These are phyloP conservation scores for Sesamia inferens DNA, from an alignment of 2,888 invertebrate species.

Conservation along the genomic window DNA sequence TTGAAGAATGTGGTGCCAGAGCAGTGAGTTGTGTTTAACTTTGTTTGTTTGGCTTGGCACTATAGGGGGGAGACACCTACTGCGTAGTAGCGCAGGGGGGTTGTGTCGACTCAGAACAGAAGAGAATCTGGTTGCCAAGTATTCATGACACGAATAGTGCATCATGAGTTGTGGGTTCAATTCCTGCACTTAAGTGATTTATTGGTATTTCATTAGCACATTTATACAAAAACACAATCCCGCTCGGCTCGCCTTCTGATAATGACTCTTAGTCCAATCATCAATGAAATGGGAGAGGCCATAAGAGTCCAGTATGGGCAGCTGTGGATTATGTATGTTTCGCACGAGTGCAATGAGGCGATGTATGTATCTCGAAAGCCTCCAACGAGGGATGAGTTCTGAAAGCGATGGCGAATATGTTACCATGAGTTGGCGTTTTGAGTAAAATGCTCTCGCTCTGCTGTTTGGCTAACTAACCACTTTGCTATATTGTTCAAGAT, in stretches of 20 bases:
- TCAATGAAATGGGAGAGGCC: background rate
- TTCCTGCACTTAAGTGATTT: background rate
- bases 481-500: background rate
- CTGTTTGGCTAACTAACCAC: background rate
- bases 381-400: conserved; percentile 17
- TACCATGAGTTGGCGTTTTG: background rate
- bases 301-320: background rate
- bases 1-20: conserved; percentile 97
- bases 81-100: background rate
- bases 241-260: background rate
- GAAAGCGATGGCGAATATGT: background rate
- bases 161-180: conserved; percentile 22
- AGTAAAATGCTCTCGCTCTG: background rate
- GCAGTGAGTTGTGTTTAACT: conserved; percentile 91
- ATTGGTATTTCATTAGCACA: background rate
- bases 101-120: background rate
- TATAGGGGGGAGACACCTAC: background rate
- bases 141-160: background rate
- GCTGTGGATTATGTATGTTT: background rate
- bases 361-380: conserved; percentile 4
- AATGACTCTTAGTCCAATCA: background rate
- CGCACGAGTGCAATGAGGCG: conserved; percentile 13
- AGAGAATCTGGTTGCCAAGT: conserved; percentile 14
- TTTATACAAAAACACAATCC: background rate
- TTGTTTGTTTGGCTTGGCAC: conserved; percentile 67